Conservation (phyloP, 2,113 vertebrate genomes). For the Verasper variegatus region DNA sequence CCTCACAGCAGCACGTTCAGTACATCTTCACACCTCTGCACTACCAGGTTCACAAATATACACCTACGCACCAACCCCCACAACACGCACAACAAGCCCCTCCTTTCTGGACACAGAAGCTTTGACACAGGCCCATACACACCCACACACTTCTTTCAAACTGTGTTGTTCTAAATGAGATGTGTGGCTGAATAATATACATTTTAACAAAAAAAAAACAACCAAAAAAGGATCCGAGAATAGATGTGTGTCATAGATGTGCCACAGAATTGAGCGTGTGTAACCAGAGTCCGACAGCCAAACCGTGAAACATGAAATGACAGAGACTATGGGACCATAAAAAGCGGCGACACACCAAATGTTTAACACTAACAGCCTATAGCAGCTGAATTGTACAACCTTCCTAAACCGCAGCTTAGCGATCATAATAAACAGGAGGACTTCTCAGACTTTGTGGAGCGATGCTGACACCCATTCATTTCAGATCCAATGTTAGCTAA, state of each 20-base stretch:
- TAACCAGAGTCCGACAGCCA: conserved; percentile 19
- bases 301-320: conserved; percentile 7
- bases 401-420: conserved; percentile 73
- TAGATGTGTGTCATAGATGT: conserved; percentile 2
- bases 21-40: conserved; percentile 40
- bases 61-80: conserved; percentile 23
- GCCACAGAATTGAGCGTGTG: conserved; percentile 23
- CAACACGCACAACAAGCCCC: neutral
- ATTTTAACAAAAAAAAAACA: conserved; percentile 12
- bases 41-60: conserved; percentile 22
- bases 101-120: conserved; percentile 7
- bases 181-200: neutral
- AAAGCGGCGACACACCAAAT: neutral
- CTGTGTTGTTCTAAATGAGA: neutral
- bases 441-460: conserved; percentile 75
- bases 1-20: conserved; percentile 22
- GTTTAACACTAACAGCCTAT: neutral
- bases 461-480: conserved; percentile 88
- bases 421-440: conserved; percentile 74
- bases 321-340: neutral
- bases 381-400: conserved; percentile 62
- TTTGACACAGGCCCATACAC: neutral
- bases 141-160: neutral
- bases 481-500: conserved; percentile 89
- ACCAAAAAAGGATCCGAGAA: conserved; percentile 1